A percentile compares a stretch with the other conserved stretches of the same genome.
Conservation (phyloP, 64 coral and sea anemone species). For the Montipora foliosa region DNA sequence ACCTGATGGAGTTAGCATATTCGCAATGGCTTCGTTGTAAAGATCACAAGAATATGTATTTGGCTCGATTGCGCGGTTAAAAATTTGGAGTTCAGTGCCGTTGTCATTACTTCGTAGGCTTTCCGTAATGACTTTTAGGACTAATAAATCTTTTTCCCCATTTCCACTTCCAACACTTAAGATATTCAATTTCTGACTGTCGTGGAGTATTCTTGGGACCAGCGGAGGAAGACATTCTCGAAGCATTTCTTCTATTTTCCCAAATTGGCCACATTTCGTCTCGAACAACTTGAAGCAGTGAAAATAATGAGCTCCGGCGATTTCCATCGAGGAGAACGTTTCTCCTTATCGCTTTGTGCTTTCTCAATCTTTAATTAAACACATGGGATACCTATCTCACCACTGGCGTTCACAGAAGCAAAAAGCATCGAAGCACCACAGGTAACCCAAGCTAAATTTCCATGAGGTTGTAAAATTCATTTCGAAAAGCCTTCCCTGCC, state of each 20-base stretch:
- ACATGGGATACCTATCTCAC: too few species aligned
- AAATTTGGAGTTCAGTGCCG: neutral
- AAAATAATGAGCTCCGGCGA: too few species aligned
- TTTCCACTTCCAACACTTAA: slow-evolving; percentile 19
- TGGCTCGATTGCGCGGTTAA: slow-evolving; percentile 32
- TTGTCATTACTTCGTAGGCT: neutral
- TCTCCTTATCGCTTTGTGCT: too few species aligned
- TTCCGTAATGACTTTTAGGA: slow-evolving; percentile 16
- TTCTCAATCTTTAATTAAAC: too few species aligned
- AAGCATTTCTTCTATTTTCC: neutral
- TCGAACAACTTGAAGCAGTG: too few species aligned
- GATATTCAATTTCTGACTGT: slow-evolving; percentile 27
- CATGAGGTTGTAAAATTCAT: too few species aligned
- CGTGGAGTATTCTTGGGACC: slow-evolving; percentile 44
- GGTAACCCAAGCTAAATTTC: too few species aligned
- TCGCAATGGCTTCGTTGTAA: neutral
- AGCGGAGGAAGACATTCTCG: neutral
- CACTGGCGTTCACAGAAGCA: too few species aligned
- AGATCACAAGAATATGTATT: neutral
- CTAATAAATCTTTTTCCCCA: neutral
- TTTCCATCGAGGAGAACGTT: too few species aligned
- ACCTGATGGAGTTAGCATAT: neutral
- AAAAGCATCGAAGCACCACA: too few species aligned
- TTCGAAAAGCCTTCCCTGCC: too few species aligned
- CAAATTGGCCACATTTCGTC: too few species aligned